Percentiles rank a stretch among this genome's conserved stretches.
Conservation (phyloP, 2,888 invertebrate genomes). For the Geophilus truncorum region DNA sequence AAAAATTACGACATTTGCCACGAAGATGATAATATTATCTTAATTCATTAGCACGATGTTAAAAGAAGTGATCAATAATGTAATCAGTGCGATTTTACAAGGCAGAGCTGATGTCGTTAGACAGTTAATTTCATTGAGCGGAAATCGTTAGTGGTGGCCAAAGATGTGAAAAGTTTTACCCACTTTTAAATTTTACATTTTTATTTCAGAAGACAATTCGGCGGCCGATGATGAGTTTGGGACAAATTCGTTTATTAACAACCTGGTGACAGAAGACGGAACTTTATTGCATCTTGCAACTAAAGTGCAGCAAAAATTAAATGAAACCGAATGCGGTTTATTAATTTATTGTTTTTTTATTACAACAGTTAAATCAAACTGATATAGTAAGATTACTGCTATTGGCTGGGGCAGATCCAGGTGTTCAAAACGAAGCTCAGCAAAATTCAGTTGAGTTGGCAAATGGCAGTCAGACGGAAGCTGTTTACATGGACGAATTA, state of each 20-base stretch:
- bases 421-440: conserved; percentile 55
- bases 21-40: too few species aligned
- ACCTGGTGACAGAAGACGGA: background rate
- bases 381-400: conserved; percentile 58
- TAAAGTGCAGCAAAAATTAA: background rate
- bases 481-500: conserved; percentile 58
- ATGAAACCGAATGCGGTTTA: too few species aligned
- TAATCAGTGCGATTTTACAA: conserved; percentile 55
- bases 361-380: conserved; percentile 52
- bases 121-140: conserved; percentile 47
- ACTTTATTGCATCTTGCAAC: conserved; percentile 27
- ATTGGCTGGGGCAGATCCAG: conserved; percentile 58
- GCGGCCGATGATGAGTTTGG: background rate
- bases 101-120: conserved; percentile 58
- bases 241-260: background rate
- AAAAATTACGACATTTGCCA: too few species aligned
- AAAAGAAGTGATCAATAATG: conserved; percentile 52
- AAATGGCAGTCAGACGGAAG: conserved; percentile 51
- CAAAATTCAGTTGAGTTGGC: conserved; percentile 56
- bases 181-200: background rate
- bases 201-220: background rate
- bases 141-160: background rate
- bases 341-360: background rate
- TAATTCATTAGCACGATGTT: conserved; percentile 30
- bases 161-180: background rate